Evolutionary conservation across 2,113 vertebrate genomes (phyloP).

Genomic region (Atrichornis clamosus): DNA sequence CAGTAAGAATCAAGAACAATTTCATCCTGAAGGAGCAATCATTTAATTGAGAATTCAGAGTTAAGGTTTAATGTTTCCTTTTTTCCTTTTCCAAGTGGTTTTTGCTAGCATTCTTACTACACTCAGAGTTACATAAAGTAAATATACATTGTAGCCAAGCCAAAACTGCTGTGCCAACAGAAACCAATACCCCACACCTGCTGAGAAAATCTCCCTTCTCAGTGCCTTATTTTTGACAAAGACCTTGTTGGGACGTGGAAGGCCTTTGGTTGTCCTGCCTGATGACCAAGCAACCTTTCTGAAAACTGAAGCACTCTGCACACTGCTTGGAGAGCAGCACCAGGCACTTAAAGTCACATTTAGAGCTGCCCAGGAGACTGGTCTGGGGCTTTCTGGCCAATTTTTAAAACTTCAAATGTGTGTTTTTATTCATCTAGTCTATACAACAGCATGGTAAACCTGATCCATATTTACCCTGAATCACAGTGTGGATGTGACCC

Average conservation of each 20-base stretch:
- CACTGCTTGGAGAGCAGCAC: background rate
- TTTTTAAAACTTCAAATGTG: background rate
- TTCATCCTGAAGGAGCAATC: constrained; percentile 43
- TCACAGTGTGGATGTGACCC: background rate
- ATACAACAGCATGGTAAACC: background rate
- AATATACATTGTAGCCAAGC: background rate
- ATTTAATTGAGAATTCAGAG: constrained; percentile 34
- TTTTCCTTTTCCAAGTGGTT: constrained; percentile 21
- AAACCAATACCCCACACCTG: constrained; percentile 23
- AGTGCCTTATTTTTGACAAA: background rate
- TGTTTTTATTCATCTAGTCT: background rate
- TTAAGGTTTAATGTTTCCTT: constrained; percentile 19
- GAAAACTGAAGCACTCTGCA: background rate
- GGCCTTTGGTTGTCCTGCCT: background rate
- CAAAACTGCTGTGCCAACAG: background rate
- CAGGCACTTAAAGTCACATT: background rate
- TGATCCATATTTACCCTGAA: background rate
- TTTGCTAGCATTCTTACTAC: background rate
- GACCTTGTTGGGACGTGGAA: background rate
- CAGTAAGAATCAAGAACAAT: constrained; percentile 46
- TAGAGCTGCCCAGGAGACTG: rapidly evolving
- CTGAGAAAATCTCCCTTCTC: constrained; percentile 3
- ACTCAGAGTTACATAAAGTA: background rate
- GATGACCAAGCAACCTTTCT: background rate
- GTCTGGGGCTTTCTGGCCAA: background rate